Evolutionary conservation across 2,888 invertebrate species (phyloP).

Genomic region (Thereva nobilitata): DNA sequence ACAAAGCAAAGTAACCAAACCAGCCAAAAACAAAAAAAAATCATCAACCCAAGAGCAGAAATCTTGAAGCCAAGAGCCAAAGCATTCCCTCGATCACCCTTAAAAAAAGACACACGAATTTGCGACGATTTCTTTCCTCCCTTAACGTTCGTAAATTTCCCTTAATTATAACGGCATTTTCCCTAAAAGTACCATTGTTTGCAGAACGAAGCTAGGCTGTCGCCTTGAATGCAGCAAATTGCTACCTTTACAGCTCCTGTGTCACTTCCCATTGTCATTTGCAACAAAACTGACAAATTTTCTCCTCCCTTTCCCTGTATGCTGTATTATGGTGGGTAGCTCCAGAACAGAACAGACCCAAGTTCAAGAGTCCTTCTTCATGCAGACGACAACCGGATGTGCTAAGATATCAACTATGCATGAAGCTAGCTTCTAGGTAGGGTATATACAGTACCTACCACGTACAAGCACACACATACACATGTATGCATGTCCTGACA

Average conservation of each 20-base stretch:
- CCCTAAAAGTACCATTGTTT: constrained; percentile 24
- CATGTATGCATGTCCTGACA: not conserved
- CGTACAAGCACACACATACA: too few species aligned
- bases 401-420: constrained; percentile 21
- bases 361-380: constrained; percentile 26
- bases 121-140: constrained; percentile 11
- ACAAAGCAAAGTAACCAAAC: too few species aligned
- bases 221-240: constrained; percentile 30
- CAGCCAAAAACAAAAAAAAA: too few species aligned
- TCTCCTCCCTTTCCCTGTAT: constrained; percentile 31
- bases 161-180: constrained; percentile 30
- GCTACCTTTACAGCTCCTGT: constrained; percentile 22
- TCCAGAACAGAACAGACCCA: not conserved
- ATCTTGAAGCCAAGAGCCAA: too few species aligned
- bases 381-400: constrained; percentile 24
- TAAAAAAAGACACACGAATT: too few species aligned
- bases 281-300: constrained; percentile 36
- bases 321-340: not conserved
- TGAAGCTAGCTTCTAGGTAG: not conserved
- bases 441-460: too few species aligned
- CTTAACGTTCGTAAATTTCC: constrained; percentile 25
- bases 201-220: constrained; percentile 23
- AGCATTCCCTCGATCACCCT: too few species aligned
- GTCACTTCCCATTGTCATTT: constrained; percentile 33
- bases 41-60: too few species aligned